A percentile compares a stretch with the other conserved stretches of the same genome.
These are phyloP conservation scores for Apantesis nais DNA, from an alignment of 2,888 invertebrate species.

Conservation along the genomic window DNA sequence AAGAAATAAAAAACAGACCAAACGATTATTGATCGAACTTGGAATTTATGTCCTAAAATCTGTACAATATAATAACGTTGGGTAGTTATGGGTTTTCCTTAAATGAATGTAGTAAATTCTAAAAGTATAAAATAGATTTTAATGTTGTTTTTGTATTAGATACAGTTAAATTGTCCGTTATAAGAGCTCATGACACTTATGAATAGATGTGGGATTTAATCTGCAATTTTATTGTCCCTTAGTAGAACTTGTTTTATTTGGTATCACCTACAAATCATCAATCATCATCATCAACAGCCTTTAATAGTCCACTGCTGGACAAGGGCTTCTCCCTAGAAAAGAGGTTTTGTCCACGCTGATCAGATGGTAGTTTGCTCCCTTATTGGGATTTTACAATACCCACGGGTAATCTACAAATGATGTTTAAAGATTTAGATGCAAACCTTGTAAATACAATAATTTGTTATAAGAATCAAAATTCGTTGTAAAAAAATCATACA, in stretches of 20 bases:
- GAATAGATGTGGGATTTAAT: too few species aligned
- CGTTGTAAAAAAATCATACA: not conserved
- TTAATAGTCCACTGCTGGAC: too few species aligned
- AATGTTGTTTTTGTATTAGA: not conserved
- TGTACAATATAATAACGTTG: not conserved
- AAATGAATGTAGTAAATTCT: not conserved
- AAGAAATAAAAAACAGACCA: conserved; percentile 34
- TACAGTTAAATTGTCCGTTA: not conserved
- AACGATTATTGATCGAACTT: conserved; percentile 24
- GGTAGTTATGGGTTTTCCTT: not conserved
- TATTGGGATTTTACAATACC: too few species aligned
- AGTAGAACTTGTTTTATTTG: not conserved
- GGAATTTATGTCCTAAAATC: conserved; percentile 17
- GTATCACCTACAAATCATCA: not conserved
- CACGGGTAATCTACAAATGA: too few species aligned
- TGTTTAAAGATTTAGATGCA: too few species aligned
- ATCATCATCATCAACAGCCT: too few species aligned
- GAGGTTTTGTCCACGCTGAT: too few species aligned
- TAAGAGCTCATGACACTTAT: not conserved
- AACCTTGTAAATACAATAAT: not conserved
- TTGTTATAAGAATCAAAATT: not conserved
- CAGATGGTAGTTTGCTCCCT: too few species aligned
- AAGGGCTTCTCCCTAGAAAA: too few species aligned
- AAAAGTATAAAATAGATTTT: not conserved
- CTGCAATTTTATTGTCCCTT: not conserved